Evolutionary conservation across 2,113 vertebrate genomes (phyloP), one percentile per base, ranked within the genome.

Genomic region (Herpetotheres cachinnans): DNA sequence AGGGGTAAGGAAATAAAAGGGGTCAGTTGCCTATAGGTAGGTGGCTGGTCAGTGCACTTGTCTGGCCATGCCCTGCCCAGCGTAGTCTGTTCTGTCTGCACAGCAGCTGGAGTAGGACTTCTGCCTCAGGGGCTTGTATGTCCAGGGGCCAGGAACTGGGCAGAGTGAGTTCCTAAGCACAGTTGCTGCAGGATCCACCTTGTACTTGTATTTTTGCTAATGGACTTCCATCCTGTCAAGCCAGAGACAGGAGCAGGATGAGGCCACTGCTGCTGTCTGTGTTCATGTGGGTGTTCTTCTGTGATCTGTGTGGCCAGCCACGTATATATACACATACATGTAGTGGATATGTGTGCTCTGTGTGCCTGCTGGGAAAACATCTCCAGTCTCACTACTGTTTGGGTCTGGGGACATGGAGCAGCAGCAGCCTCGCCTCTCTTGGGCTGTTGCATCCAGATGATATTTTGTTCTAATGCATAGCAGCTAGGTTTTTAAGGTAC

Each of bases 281-380:
- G 18, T 52, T n/a, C 21, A 7, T 3, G 11, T 12, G 50, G 40
- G 44, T 38, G 27, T 76, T 81, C 46, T 11, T 29, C 30, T 44
- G 56, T 46, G 50, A 14, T 34, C 62, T 1, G 1, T 32, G 63
- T 59, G 32, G n/a, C 30, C n/a, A 73, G 16, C 27, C 26, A 11
- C 0, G 0, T 13, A 1, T 11, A 2, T 32, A 0, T 32, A 0
- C 15, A 20, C 6, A 0, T 34, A 2, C 2, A 0, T 3, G 17
- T 12, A 17, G 54, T 36, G 20, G 55, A 5, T n/a, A 1, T 1
- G 7, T n/a, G 50, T 46, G 47, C 32, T 56, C 44, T 5, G 40
- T 46, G 58, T 52, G 18, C 34, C 29, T 65, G 26, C 38, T 76
- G 79, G 38, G 69, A 72, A 18, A 40, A 2, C 3, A 0, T 42